Evolutionary conservation across 2,113 vertebrate species (phyloP).

Genomic region (Variabilichromis moorii): DNA sequence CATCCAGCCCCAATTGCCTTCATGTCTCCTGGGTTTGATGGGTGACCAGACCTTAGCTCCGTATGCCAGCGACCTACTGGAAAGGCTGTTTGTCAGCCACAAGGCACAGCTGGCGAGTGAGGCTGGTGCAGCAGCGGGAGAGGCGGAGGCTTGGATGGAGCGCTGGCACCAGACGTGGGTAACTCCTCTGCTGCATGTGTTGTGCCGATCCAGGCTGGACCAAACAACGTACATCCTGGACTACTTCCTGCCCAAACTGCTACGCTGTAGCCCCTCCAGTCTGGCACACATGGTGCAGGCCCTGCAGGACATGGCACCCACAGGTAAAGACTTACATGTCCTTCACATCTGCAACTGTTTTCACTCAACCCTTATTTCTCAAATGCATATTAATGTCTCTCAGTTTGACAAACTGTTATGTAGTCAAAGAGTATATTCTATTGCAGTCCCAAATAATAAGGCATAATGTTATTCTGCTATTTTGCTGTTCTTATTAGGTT

Average conservation of each 20-base stretch:
- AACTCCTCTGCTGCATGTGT: slow-evolving; percentile 78
- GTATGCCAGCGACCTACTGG: slow-evolving; percentile 87
- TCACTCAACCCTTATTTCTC: not conserved
- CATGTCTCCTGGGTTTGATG: slow-evolving; percentile 80
- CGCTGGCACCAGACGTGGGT: slow-evolving; percentile 87
- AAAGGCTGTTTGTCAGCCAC: slow-evolving; percentile 89
- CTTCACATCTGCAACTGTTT: not conserved
- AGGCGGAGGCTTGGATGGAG: slow-evolving; percentile 69
- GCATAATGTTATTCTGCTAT: accelerated
- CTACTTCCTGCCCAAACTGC: slow-evolving; percentile 87
- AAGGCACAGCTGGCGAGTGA: slow-evolving; percentile 70
- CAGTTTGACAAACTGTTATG: not conserved
- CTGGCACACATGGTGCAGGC: slow-evolving; percentile 85
- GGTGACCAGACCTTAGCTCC: slow-evolving; percentile 87
- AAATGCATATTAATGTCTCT: not conserved
- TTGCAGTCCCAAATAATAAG: not conserved
- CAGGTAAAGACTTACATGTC: slow-evolving; percentile 62
- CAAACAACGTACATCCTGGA: slow-evolving; percentile 89
- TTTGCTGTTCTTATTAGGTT: slow-evolving; percentile 28
- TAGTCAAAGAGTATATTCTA: not conserved
- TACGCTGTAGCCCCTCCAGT: slow-evolving; percentile 85
- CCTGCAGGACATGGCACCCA: slow-evolving; percentile 73
- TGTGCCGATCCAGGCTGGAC: slow-evolving; percentile 80
- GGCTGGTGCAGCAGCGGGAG: not conserved
- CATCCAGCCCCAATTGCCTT: slow-evolving; percentile 76